Evolutionary conservation across 2,888 invertebrate genomes (phyloP), one percentile per base, ranked within the genome.

Genomic region (Cosmopolites sordidus): DNA sequence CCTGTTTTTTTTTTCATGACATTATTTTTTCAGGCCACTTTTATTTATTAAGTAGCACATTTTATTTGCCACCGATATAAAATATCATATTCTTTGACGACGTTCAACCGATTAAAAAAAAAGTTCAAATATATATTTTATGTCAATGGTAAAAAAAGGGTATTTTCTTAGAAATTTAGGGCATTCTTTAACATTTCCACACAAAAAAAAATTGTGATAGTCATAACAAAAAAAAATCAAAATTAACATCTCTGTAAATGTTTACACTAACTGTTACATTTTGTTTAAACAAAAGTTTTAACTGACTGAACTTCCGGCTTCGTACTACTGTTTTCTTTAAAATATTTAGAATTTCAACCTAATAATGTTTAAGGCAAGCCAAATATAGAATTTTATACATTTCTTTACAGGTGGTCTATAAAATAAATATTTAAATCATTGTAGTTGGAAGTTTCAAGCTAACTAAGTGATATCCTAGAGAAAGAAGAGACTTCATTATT

Each of bases 391-490:
- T 27, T 22, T 18, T 27, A 18, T 27, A n/a, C 27, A 43, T 6
- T 22, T 43, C 27, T 9, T 1, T 3, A 22, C 22, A 22, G 22
- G 22, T 22, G 22, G 22, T 8, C 22, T 22, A 5, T 22, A 22
- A 22, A 22, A 22, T 22, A 22, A 22, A 22, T 22, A 22, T 22
- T 22, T 22, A 22, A 22, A 22, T 22, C 22, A 22, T 22, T 22
- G 22, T 17, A 41, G 46, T 33, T 5, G 30, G 16, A 46, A 41
- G 18, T 27, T 30, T 18, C 16, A 29, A 41, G 29, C 29, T 30
- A 22, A 29, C 48, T 37, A 44, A 39, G 37, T 40, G 48, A 53
- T 48, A 48, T 18, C 14, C 54, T 54, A 54, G 50, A 54, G 54
- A 54, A 46, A 54, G 8, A 45, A 44, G 49, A 49, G 54, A 48